Conservation (phyloP, 2,113 vertebrate species). For the Regulus satrapa region DNA sequence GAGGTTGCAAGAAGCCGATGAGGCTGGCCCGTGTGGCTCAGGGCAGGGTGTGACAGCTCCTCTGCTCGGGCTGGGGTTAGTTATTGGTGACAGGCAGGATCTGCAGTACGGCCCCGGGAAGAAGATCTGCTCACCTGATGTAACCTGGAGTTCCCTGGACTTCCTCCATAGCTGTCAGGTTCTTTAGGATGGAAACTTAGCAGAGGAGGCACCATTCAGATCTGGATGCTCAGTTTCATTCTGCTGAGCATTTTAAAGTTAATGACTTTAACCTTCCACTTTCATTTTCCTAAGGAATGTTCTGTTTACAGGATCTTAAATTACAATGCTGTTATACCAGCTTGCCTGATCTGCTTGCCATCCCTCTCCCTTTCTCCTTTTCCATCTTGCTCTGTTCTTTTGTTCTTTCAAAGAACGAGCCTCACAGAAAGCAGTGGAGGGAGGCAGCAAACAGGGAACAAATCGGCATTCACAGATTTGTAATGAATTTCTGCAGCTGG, state of each 20-base stretch:
- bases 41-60: not conserved
- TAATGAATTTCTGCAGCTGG: slow-evolving; percentile 55
- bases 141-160: not conserved
- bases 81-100: not conserved
- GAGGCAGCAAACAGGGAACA: not conserved
- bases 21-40: fast-evolving
- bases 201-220: fast-evolving
- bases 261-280: not conserved
- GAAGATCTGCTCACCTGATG: not conserved
- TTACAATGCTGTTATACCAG: not conserved
- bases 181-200: not conserved
- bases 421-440: not conserved
- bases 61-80: fast-evolving
- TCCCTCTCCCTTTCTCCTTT: not conserved
- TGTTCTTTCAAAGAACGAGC: slow-evolving; percentile 26
- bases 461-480: not conserved
- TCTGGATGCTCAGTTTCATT: not conserved
- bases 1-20: not conserved
- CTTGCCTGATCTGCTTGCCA: not conserved
- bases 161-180: not conserved
- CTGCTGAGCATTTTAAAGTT: not conserved
- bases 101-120: not conserved
- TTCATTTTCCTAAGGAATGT: not conserved
- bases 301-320: not conserved
- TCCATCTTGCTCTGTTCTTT: slow-evolving; percentile 4